Percentiles rank a stretch among this genome's conserved stretches.
phyloP scores from a whole-genome alignment of 2,113 vertebrate species.

The Paramisgurnus dabryanus region DNA sequence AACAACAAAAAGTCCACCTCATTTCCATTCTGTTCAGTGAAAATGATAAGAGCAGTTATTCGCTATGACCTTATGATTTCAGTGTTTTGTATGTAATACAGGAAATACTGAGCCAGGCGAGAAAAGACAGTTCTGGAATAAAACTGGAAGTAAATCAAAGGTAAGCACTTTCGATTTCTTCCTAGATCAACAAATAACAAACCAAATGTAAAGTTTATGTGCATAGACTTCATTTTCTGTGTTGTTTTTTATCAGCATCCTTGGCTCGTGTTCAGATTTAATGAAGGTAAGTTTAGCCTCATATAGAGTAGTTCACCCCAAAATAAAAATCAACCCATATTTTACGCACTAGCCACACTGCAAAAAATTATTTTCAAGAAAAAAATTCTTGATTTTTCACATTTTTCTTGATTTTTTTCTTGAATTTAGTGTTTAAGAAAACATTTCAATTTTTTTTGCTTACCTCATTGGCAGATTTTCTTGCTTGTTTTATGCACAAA shows the following conservation, averaged over 20 bases:
- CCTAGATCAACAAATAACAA: background rate
- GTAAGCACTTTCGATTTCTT: constrained; percentile 63
- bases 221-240: background rate
- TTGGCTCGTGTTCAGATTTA: constrained; percentile 91
- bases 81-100: constrained; percentile 56
- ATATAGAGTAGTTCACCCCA: no score
- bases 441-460: no score
- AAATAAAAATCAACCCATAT: no score
- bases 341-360: no score
- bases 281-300: constrained; percentile 76
- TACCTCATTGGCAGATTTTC: no score
- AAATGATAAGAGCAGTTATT: background rate
- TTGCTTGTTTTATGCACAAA: no score
- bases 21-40: background rate
- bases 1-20: no score
- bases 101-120: constrained; percentile 92
- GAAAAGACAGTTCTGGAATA: constrained; percentile 82
- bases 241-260: constrained; percentile 76
- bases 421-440: no score
- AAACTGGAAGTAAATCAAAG: constrained; percentile 95
- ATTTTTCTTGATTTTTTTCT: no score
- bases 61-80: background rate
- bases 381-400: no score
- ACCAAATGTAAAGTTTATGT: background rate
- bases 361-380: no score